Evolutionary conservation across 2,888 invertebrate species (phyloP).

Genomic region (Agrotis ipsilon): DNA sequence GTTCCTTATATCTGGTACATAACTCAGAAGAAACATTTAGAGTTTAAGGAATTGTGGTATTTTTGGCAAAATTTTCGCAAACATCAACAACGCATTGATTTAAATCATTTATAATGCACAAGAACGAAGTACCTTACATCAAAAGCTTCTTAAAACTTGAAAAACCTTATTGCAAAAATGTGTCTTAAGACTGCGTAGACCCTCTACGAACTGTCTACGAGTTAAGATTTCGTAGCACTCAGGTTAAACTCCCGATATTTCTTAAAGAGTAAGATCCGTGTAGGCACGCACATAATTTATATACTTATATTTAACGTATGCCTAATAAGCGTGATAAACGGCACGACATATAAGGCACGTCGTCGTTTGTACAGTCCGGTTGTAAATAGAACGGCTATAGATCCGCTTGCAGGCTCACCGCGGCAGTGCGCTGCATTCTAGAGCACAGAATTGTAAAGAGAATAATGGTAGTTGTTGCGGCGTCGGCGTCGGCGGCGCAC

Average conservation of each 20-base stretch:
- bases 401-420: constrained; percentile 66
- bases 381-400: constrained; percentile 59
- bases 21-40: background rate
- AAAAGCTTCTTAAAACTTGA: background rate
- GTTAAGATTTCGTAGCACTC: constrained; percentile 34
- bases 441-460: constrained; percentile 69
- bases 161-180: constrained; percentile 14
- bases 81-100: background rate
- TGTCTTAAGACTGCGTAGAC: constrained; percentile 37
- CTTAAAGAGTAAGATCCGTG: constrained; percentile 5
- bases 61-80: background rate
- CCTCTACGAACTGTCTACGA: constrained; percentile 59
- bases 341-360: constrained; percentile 49
- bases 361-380: constrained; percentile 51
- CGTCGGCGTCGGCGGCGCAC: constrained; percentile 69
- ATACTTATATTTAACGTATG: constrained; percentile 36
- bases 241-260: constrained; percentile 3
- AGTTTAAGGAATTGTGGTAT: background rate
- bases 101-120: background rate
- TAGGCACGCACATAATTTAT: constrained; percentile 11
- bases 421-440: constrained; percentile 69
- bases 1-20: background rate
- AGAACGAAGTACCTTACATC: background rate
- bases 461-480: constrained; percentile 65
- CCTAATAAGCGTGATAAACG: constrained; percentile 56